Evolutionary conservation across 2,888 invertebrate species (phyloP).

Genomic region (Caenorhabditis sp.): DNA sequence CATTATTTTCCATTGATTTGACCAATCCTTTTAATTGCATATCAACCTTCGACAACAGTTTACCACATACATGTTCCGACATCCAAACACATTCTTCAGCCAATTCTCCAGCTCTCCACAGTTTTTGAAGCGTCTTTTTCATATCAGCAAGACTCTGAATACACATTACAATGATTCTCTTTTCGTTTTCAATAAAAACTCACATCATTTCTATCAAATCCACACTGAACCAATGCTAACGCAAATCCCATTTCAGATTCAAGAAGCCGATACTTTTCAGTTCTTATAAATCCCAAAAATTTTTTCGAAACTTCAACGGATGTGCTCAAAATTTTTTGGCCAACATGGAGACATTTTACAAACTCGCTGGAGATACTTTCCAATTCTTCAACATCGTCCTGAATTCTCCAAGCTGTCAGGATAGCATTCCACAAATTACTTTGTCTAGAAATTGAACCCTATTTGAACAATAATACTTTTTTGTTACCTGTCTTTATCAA

Average conservation of each 20-base stretch:
- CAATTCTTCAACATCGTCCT: conserved; percentile 4
- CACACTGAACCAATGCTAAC: conserved; percentile 23
- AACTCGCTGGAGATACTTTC: not conserved
- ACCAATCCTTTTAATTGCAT: conserved; percentile 15
- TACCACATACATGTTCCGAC: conserved; percentile 23
- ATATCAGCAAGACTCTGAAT: conserved; percentile 36
- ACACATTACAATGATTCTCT: no score
- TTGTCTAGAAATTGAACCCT: not conserved
- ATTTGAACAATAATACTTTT: not conserved
- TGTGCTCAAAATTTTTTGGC: conserved; percentile 10
- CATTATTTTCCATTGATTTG: conserved; percentile 9
- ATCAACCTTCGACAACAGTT: conserved; percentile 14
- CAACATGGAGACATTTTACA: conserved; percentile 16
- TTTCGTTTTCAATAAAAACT: no score
- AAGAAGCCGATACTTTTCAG: conserved; percentile 26
- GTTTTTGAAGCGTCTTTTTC: conserved; percentile 35
- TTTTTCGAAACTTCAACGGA: conserved; percentile 19
- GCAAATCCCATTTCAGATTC: conserved; percentile 25
- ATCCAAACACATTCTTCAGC: conserved; percentile 42
- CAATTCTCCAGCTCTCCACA: conserved; percentile 41
- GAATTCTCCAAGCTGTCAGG: conserved; percentile 24
- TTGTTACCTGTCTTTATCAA: conserved; percentile 19
- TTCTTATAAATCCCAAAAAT: conserved; percentile 24
- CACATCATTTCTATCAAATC: conserved; percentile 25
- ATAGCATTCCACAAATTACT: conserved; percentile 22